phyloP scores from a whole-genome alignment of 1,140 invertebrate genomes.

The Cyclargus thomasi region DNA sequence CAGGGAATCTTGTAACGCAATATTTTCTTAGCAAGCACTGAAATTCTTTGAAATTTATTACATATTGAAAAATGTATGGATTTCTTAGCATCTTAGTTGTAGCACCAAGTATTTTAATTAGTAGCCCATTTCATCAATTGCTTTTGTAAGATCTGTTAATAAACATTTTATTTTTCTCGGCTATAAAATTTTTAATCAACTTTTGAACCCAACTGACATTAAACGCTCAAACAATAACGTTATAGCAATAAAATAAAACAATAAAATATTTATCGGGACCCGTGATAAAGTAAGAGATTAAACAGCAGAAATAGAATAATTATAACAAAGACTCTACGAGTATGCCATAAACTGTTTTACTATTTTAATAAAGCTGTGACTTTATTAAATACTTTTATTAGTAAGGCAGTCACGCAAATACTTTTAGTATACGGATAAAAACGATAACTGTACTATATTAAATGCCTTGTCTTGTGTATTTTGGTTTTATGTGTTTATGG shows the following conservation, averaged over 20 bases:
- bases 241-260: slow-evolving; percentile 2
- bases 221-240: background rate
- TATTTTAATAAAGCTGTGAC: slow-evolving; percentile 46
- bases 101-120: too few species aligned
- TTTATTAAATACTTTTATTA: slow-evolving; percentile 42
- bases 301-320: slow-evolving; percentile 22
- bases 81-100: background rate
- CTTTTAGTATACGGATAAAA: slow-evolving; percentile 17
- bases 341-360: slow-evolving; percentile 47
- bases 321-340: slow-evolving; percentile 33
- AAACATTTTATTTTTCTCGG: background rate
- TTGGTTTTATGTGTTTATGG: background rate
- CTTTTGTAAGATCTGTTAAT: background rate
- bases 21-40: slow-evolving; percentile 17
- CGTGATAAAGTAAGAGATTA: background rate
- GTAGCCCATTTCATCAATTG: background rate
- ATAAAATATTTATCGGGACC: background rate
- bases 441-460: slow-evolving; percentile 12
- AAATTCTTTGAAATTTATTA: background rate
- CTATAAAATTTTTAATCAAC: background rate
- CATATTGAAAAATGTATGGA: background rate
- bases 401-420: slow-evolving; percentile 37
- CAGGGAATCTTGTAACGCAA: slow-evolving; percentile 21
- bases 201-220: background rate
- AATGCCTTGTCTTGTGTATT: background rate